phyloP scores from a whole-genome alignment of 2,797 vertebrate genomes.

The Mycteria americana region DNA sequence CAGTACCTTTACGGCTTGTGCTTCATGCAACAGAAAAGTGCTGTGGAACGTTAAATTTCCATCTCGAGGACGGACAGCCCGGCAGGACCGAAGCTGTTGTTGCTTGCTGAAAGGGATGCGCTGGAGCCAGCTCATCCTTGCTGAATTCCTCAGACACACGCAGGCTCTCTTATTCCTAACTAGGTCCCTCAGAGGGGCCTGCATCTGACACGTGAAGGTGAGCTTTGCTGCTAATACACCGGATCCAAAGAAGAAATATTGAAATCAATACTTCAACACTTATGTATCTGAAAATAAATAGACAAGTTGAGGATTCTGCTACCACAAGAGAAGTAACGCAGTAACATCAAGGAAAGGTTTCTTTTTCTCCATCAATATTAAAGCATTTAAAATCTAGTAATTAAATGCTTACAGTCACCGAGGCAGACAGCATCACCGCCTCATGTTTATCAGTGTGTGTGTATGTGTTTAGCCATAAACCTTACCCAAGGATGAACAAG shows the following conservation, averaged over 20 bases:
- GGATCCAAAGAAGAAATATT: not conserved
- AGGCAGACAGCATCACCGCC: accelerated
- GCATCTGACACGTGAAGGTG: not conserved
- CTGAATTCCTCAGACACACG: not conserved
- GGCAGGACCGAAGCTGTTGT: not conserved
- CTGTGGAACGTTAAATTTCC: not conserved
- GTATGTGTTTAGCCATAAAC: not conserved
- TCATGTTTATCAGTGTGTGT: not conserved
- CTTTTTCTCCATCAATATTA: not conserved
- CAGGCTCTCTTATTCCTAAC: not conserved
- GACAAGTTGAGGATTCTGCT: not conserved
- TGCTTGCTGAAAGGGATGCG: not conserved
- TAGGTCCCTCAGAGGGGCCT: not conserved
- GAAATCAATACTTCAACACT: not conserved
- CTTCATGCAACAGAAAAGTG: not conserved
- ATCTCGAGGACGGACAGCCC: not conserved
- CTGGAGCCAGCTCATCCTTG: not conserved
- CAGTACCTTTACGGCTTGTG: not conserved
- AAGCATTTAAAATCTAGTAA: not conserved
- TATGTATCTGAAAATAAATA: not conserved
- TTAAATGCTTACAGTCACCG: not conserved
- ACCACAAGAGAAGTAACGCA: not conserved
- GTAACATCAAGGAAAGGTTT: not conserved
- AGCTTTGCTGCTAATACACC: not conserved
- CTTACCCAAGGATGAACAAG: not conserved